A percentile compares a stretch with the other conserved stretches of the same genome.
These are phyloP conservation scores for Aspidiotus rigidus DNA, from an alignment of 2,888 invertebrate species.

Conservation along the genomic window DNA sequence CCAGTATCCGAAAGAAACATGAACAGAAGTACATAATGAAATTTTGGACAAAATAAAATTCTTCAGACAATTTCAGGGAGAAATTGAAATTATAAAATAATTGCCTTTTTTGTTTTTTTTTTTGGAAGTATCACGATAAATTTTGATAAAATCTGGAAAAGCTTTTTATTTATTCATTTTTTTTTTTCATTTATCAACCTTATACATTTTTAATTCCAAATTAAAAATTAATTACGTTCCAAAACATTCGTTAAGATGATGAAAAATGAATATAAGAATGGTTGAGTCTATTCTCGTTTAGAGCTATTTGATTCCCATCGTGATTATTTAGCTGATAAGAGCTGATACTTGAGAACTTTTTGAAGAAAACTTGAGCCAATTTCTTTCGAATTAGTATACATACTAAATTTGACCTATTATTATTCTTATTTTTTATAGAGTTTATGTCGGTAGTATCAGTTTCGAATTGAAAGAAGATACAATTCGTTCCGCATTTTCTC, in stretches of 20 bases:
- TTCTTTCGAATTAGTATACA: not conserved
- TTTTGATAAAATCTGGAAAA: no score
- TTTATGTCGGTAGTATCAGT: slow-evolving; percentile 98
- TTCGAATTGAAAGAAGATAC: slow-evolving; percentile 99
- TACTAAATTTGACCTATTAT: not conserved
- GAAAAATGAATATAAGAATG: slow-evolving; percentile 17
- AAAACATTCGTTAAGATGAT: not conserved
- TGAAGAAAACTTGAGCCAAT: slow-evolving; percentile 1
- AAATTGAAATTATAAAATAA: no score
- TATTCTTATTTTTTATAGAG: slow-evolving; percentile 53
- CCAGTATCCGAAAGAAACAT: no score
- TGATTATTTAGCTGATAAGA: slow-evolving; percentile 56
- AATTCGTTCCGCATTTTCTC: slow-evolving; percentile 88
- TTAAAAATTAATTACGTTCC: no score
- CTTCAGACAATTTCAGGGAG: no score
- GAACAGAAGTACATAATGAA: no score
- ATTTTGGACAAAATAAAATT: no score
- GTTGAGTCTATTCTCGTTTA: slow-evolving; percentile 32
- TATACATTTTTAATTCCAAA: no score
- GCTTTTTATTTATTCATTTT: no score
- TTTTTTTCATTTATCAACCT: no score
- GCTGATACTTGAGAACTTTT: slow-evolving; percentile 46
- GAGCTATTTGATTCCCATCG: slow-evolving; percentile 39
- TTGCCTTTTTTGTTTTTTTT: no score
- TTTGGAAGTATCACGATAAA: no score